Evolutionary conservation across 2,888 invertebrate species (phyloP).

Genomic region (Patella pellucida): DNA sequence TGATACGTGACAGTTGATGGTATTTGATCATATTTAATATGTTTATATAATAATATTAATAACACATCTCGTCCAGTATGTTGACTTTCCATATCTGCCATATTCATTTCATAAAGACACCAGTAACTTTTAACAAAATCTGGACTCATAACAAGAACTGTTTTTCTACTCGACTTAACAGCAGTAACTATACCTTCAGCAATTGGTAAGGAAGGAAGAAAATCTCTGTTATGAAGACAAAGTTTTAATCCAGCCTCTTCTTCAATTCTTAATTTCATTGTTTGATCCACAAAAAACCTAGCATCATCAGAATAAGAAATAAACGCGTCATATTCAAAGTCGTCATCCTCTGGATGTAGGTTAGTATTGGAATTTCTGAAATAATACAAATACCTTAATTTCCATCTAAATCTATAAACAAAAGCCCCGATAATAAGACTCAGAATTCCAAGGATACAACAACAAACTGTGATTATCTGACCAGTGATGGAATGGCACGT

Average conservation of each 20-base stretch:
- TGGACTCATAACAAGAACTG: constrained; percentile 31
- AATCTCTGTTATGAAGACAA: constrained; percentile 39
- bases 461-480: constrained; percentile 1
- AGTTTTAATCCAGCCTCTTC: constrained; percentile 30
- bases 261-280: constrained; percentile 27
- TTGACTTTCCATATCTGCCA: constrained; percentile 26
- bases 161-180: constrained; percentile 33
- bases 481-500: too few relatives aligned
- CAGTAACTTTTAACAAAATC: constrained; percentile 30
- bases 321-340: constrained; percentile 37
- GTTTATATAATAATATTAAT: constrained; percentile 18
- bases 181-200: constrained; percentile 33
- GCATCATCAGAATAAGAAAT: constrained; percentile 34
- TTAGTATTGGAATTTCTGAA: constrained; percentile 2
- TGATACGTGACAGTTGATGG: constrained; percentile 4
- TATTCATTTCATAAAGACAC: constrained; percentile 40
- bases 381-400: constrained; percentile 19
- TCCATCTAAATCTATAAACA: constrained; percentile 17
- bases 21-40: constrained; percentile 2
- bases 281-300: constrained; percentile 9
- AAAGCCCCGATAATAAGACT: constrained; percentile 5
- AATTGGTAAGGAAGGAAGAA: constrained; percentile 32
- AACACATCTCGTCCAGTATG: constrained; percentile 25
- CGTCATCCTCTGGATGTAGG: constrained; percentile 11
- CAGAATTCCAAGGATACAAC: constrained; percentile 18